Percentiles rank a stretch among this genome's conserved stretches.
phyloP scores from a whole-genome alignment of 2,113 vertebrate species.

The Raja brachyura region DNA sequence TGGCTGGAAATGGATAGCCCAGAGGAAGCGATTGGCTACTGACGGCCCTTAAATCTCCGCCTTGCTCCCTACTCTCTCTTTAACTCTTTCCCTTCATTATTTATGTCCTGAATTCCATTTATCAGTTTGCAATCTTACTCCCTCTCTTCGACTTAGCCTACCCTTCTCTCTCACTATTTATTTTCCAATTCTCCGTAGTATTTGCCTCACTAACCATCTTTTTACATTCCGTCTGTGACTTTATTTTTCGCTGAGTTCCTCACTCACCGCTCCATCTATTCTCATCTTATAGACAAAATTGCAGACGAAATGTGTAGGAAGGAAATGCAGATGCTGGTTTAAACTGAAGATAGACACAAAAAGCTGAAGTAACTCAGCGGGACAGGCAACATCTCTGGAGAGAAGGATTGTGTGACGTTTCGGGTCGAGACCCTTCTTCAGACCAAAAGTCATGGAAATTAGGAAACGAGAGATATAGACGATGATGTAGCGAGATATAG shows the following conservation, averaged over 20 bases:
- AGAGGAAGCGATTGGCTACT: constrained; percentile 4
- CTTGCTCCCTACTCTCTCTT: not conserved
- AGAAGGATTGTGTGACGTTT: no score
- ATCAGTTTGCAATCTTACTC: not conserved
- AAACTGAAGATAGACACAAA: no score
- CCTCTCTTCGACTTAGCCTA: not conserved
- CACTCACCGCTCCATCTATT: not conserved
- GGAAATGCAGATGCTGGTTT: no score
- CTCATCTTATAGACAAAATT: no score
- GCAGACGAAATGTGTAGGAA: no score
- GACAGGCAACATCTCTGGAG: no score
- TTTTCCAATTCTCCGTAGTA: not conserved
- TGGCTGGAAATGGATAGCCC: not conserved
- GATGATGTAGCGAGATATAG: no score
- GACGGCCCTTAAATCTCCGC: not conserved
- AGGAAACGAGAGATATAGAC: no score
- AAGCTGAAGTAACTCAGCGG: no score
- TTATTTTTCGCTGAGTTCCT: not conserved
- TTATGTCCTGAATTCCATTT: not conserved
- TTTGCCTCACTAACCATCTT: not conserved
- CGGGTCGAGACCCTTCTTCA: no score
- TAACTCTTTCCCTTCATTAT: not conserved
- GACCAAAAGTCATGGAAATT: no score
- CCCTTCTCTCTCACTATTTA: not conserved
- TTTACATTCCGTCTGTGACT: not conserved